phyloP scores from a whole-genome alignment of 2,888 invertebrate species.

The Chymomyza amoena region DNA sequence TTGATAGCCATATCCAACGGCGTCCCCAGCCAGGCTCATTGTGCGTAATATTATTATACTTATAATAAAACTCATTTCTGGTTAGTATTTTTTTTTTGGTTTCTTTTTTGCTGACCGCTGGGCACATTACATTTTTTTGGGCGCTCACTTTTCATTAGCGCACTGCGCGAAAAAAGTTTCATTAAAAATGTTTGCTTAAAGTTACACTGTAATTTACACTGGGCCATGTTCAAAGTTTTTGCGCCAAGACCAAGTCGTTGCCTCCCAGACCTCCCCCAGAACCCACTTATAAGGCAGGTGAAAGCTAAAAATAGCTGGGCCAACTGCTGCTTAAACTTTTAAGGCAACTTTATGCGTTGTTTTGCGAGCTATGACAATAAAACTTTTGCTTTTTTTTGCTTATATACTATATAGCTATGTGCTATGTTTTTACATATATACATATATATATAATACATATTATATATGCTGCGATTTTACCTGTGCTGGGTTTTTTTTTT shows the following conservation, averaged over 20 bases:
- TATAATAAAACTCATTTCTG: background rate
- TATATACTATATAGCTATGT: background rate
- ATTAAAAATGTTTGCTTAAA: slow-evolving; percentile 55
- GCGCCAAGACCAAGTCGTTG: slow-evolving; percentile 12
- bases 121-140: slow-evolving; percentile 47
- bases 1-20: background rate
- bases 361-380: slow-evolving; percentile 60
- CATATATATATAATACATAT: background rate
- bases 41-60: slow-evolving; percentile 58
- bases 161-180: slow-evolving; percentile 50
- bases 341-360: slow-evolving; percentile 64
- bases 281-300: background rate
- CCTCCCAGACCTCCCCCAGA: too few species aligned
- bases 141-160: slow-evolving; percentile 64
- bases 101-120: slow-evolving; percentile 29
- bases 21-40: slow-evolving; percentile 6
- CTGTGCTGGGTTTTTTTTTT: slow-evolving; percentile 7
- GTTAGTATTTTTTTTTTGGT: slow-evolving; percentile 8
- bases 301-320: slow-evolving; percentile 6
- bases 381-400: slow-evolving; percentile 51
- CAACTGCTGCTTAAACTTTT: slow-evolving; percentile 51
- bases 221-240: slow-evolving; percentile 29
- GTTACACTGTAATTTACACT: slow-evolving; percentile 63
- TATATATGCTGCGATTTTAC: background rate
- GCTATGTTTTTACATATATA: background rate